Evolutionary conservation across 2,113 vertebrate genomes (phyloP).

Genomic region (Alosa alosa): DNA sequence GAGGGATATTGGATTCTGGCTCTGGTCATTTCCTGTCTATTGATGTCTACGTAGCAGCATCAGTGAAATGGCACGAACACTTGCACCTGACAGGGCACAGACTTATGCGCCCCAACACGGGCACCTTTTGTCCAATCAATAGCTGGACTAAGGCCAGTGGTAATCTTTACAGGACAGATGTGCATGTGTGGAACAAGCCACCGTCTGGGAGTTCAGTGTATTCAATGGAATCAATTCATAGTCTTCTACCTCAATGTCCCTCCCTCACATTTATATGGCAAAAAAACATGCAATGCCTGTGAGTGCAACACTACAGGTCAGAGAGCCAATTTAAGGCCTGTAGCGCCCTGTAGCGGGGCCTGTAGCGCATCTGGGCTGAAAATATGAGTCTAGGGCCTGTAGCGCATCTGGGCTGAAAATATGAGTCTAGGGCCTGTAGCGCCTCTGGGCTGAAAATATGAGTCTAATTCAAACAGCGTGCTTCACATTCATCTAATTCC

Average conservation of each 20-base stretch:
- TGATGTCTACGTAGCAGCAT: background rate
- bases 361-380: too few species aligned
- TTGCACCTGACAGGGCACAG: background rate
- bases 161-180: background rate
- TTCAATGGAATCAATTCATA: background rate
- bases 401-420: too few species aligned
- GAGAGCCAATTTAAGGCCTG: background rate
- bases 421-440: too few species aligned
- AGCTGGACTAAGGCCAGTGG: background rate
- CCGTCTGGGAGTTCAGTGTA: background rate
- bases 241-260: background rate
- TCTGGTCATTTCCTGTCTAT: background rate
- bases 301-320: background rate
- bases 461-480: too few species aligned
- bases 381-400: too few species aligned
- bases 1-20: background rate
- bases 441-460: too few species aligned
- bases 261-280: background rate
- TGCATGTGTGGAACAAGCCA: background rate
- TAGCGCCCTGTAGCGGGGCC: too few species aligned
- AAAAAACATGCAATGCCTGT: background rate
- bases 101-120: background rate
- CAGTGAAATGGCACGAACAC: background rate
- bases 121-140: background rate
- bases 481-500: too few species aligned